Evolutionary conservation across 2,113 vertebrate genomes (phyloP).

Genomic region (Eolophus roseicapilla): DNA sequence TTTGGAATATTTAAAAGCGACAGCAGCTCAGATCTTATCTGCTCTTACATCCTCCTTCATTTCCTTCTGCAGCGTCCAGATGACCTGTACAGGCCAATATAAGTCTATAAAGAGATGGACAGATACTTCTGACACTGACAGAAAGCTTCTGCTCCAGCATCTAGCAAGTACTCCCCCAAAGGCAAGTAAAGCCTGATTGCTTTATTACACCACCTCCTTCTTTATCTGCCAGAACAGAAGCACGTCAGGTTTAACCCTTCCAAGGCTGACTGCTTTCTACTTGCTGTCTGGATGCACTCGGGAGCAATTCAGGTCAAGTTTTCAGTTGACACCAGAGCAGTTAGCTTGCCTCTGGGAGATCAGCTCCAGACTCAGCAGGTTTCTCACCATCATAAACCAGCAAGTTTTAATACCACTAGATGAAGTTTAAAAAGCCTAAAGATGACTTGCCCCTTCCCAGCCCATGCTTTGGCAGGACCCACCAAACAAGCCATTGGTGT

Average conservation of each 20-base stretch:
- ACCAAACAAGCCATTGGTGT: rapidly evolving
- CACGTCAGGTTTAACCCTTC: not conserved
- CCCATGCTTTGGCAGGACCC: rapidly evolving
- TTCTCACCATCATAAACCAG: not conserved
- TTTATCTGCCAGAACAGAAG: rapidly evolving
- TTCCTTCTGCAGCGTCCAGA: conserved; percentile 33
- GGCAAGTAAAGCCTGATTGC: not conserved
- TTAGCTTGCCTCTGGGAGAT: not conserved
- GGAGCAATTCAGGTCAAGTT: not conserved
- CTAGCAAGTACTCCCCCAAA: not conserved
- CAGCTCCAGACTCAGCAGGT: not conserved
- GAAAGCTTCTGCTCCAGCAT: not conserved
- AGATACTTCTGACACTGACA: not conserved
- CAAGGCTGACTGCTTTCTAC: rapidly evolving
- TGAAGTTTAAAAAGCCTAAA: not conserved
- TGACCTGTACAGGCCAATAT: not conserved
- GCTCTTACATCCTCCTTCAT: conserved; percentile 61
- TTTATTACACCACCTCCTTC: not conserved
- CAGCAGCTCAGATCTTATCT: conserved; percentile 27
- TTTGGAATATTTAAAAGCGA: conserved; percentile 47
- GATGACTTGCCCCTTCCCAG: not conserved
- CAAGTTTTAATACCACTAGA: not conserved
- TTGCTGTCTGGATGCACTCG: rapidly evolving
- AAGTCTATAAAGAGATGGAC: not conserved
- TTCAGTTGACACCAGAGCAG: not conserved